Base-by-base conservation (phyloP, 2,888 invertebrate genomes). In the Periphyllus acericola region DNA sequence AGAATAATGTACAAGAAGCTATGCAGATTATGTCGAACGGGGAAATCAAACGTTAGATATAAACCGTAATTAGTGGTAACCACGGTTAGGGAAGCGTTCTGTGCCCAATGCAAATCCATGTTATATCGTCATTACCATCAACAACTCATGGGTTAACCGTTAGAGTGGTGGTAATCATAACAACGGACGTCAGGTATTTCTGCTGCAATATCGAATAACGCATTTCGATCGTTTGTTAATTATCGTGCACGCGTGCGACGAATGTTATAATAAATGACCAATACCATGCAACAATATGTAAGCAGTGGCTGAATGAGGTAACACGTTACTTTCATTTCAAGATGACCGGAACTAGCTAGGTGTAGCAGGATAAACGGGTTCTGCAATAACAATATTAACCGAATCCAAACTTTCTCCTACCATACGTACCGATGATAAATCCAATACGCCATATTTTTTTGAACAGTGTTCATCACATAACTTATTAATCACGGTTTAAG, bases 281-380 rank as follows among this genome's bases (percentile, higher is more conserved):
- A 55, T 85, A 71, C 17, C 21, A 29, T 55, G n/a, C n/a, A n/a
- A n/a, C n/a, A n/a, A n/a, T n/a, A 55, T 79, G 68, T 72, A 29
- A 79, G 71, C 34, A 46, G 34, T n/a, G 78, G 21, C 40, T 81
- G 80, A 72, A 75, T 87, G 87, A 87, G 87, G 87, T 87, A 87
- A 87, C 68, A 34, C 40, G 46, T 86, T 75, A 87, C 87, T 87
- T 87, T 87, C 87, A 87, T 87, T 87, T 87, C 55, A 80, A 80
- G 87, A 87, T 87, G 87, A 81, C 87, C 87, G 87, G 87, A 87
- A 87, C 87, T 87, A 46, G 46, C 60, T 60, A 32, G 46, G 46
- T 74, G 34, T 86, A 81, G 66, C 87, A 66, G 80, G 87, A 81
- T 87, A 87, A 87, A 87, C 87, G 34, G 34, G 87, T 87, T 81